Base-by-base conservation (phyloP, 2,797 vertebrate genomes). In the Pitangus sulphuratus region DNA sequence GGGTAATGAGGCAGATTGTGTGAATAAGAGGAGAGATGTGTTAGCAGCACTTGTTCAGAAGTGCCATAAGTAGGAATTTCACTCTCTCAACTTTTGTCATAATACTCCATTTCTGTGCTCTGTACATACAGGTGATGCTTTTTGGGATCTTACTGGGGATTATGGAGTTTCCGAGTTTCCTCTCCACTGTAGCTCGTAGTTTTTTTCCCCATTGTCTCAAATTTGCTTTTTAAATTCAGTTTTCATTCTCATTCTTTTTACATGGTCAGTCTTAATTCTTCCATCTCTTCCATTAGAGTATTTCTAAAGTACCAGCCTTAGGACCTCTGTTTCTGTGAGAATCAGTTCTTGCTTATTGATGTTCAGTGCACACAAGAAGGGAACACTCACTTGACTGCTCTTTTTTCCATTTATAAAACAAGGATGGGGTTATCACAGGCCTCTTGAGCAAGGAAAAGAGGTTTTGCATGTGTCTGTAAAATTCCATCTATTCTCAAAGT, bases 111-210 rank as follows among this genome's bases (percentile, higher is more conserved):
- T 78, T 12, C 8, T 51, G 35, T 70, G 51, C 31, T 79, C 8
- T 64, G 72, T 56, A 54, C 15, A 42, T 15, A 45, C 18, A 77
- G 25, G 40, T 44, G 45, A 35, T 60, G n/a, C 22, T 50, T 90
- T 84, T 71, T 39, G 57, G 48, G 33, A 60, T 85, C 26, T 42
- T 51, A 8, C 17, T 56, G 42, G 16, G 87, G 37, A 31, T 50
- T 25, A 31, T 35, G 24, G 35, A 48, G 16, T 58, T 78, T 69
- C 39, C n/a, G 19, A 40, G 17, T 45, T 81, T 69, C 9, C 11
- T 8, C 9, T 74, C 9, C 4, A 3, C 44, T 77, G 11, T 58
- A 40, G 19, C 8, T n/a, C 39, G 15, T 37, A 2, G 0, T 47
- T 53, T 84, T 24, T 64, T 42, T 5, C 40, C 1, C 14, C 6